Base-by-base conservation (phyloP, 64 coral and sea anemone genomes). In the Montipora foliosa region DNA sequence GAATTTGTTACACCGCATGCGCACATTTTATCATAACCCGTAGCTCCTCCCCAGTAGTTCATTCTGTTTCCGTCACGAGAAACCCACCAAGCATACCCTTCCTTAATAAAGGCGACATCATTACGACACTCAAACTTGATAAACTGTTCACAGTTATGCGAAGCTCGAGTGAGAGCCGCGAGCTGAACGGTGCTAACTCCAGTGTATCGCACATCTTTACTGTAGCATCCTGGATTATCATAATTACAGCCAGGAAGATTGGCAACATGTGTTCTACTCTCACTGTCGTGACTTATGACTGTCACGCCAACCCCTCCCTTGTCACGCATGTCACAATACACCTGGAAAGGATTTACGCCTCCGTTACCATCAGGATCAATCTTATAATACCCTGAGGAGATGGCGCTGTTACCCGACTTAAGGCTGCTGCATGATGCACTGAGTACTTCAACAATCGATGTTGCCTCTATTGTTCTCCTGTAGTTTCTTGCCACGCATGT, bases 81-180 rank as follows among this genome's bases (percentile, higher is more conserved):
- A 14, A 83, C 80, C 80, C 80, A 83, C 80, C 80, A 83, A 47
- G 80, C 80, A 17, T 19, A 1, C 7, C 0, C 0, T 0, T n/a
- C 0, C 25, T 0, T 4, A 44, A 83, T 47, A 21, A 87, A 87
- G 3, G 10, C 0, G 2, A 83, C 5, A 5, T 4, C 58, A 83
- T 46, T 8, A 3, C 17, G 60, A 24, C 80, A 83, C 24, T 83
- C 80, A 44, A 83, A 83, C 80, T 83, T 83, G 80, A 83, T 83
- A 64, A 92, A 87, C 57, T 92, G 91, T 86, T 92, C 91, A 87
- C 91, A 86, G 53, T 78, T 74, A 15, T 19, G 66, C n/a, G 91
- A 92, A 55, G 87, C 72, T 49, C 49, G n/a, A 4, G 77, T 78
- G 53, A 92, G 45, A 14, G 60, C 66, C 77, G 6, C 52, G 29